Conservation (phyloP, 2,113 vertebrate species). For the pig (Sus scrofa) region T2T-Sscrofa CM000813.6:141963001-141963500, state of each 20-base stretch:
- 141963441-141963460: neutral
- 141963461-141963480: constrained; percentile 5
- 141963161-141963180: neutral
- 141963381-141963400: neutral
- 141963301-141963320: neutral
- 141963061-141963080: neutral
- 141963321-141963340: neutral
- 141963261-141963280: neutral
- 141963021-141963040: neutral
- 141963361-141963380: neutral
- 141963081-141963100: neutral
- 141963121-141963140: neutral
- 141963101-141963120: neutral
- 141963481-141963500: neutral
- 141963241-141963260: neutral
- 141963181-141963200: neutral
- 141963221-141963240: neutral
- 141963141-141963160: neutral
- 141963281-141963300: neutral
- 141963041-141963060: neutral
- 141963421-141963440: neutral
- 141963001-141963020: neutral
- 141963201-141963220: neutral
- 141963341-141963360: neutral
- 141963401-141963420: neutral